Conservation (phyloP, 2,113 vertebrate species). For the Callithrix jacchus region DNA sequence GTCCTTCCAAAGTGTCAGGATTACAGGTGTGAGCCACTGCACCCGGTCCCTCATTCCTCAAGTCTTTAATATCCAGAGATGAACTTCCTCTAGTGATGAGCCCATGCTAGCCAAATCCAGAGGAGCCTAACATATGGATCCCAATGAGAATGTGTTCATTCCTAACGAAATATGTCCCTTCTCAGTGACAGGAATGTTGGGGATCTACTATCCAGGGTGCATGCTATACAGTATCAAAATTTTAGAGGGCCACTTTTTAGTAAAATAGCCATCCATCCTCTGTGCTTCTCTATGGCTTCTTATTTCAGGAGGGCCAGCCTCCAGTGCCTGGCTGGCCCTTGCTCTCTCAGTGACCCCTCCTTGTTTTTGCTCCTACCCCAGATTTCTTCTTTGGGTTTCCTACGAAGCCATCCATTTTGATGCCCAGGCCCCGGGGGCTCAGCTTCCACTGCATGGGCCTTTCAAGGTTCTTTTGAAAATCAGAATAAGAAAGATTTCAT, state of each 20-base stretch:
- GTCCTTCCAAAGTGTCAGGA: background rate
- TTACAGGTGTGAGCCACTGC: background rate
- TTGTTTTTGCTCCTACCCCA: background rate
- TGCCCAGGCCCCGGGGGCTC: background rate
- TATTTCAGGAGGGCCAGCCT: background rate
- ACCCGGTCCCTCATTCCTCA: too few species aligned
- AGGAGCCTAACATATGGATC: background rate
- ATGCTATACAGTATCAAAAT: background rate
- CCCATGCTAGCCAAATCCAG: background rate
- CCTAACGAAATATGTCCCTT: background rate
- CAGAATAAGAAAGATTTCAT: background rate
- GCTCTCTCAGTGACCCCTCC: background rate
- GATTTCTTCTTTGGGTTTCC: background rate
- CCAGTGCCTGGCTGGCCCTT: background rate
- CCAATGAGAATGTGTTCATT: background rate
- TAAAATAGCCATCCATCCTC: background rate
- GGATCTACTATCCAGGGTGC: background rate
- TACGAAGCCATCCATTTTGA: background rate
- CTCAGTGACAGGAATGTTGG: background rate
- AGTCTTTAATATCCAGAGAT: background rate
- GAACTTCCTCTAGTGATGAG: background rate
- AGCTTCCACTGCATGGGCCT: background rate
- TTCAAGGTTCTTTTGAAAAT: background rate
- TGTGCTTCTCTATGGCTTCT: background rate
- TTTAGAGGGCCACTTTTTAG: background rate